Conservation (phyloP, 1,140 invertebrate genomes). For the Chionoecetes opilio region DNA sequence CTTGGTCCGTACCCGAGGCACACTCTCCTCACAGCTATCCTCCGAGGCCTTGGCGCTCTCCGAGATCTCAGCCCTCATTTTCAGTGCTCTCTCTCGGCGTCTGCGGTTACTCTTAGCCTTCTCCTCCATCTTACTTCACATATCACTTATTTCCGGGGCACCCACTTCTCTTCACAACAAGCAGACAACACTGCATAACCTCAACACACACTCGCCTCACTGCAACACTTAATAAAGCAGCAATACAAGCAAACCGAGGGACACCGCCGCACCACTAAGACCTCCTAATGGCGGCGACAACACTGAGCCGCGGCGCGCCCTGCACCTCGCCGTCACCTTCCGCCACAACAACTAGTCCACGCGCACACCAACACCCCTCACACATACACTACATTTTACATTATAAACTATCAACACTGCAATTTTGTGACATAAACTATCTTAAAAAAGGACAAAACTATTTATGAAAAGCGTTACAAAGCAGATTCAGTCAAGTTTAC, state of each 20-base stretch:
- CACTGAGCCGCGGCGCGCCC: conserved; percentile 73
- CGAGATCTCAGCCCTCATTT: conserved; percentile 78
- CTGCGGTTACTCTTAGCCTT: conserved; percentile 77
- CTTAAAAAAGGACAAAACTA: background rate
- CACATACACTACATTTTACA: conserved; percentile 47
- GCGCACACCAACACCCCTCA: conserved; percentile 68
- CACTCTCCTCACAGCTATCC: conserved; percentile 76
- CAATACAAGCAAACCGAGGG: conserved; percentile 67
- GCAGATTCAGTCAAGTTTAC: no score
- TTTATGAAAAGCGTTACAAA: background rate
- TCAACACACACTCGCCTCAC: conserved; percentile 74
- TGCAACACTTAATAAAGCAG: conserved; percentile 74
- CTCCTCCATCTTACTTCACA: conserved; percentile 77
- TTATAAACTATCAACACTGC: background rate
- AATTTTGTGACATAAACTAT: background rate
- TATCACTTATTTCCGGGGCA: conserved; percentile 73
- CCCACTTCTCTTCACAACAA: conserved; percentile 77
- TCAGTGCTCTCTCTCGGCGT: conserved; percentile 77
- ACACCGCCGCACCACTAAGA: conserved; percentile 70
- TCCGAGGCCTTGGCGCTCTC: conserved; percentile 73
- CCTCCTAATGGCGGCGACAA: conserved; percentile 77
- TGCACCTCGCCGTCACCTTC: conserved; percentile 57
- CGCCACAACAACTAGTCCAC: conserved; percentile 72
- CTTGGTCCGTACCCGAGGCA: conserved; percentile 71
- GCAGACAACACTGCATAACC: conserved; percentile 70